Evolutionary conservation across 1,140 invertebrate species (phyloP), one percentile per base, ranked within the genome.

Genomic region (Limonius californicus): DNA sequence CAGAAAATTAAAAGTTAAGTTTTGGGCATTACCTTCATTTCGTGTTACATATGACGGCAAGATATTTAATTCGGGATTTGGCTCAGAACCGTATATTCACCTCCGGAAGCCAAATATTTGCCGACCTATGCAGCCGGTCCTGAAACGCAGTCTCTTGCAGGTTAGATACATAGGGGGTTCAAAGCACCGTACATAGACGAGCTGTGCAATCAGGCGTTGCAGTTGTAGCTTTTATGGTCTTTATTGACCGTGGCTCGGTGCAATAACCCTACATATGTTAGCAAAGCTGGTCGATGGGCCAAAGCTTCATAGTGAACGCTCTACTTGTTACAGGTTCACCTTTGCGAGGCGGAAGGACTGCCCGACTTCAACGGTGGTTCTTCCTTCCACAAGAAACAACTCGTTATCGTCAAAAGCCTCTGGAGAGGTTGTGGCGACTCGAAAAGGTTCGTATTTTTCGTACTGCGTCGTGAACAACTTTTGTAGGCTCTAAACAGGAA

Each of bases 401-500:
- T 87, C 64, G 87, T 90, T 16, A 84, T 90, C 63, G 88, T 90
- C 1, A 87, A 89, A 71, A 88, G 87, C 53, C 76, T 91, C 21
- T 84, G 88, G 79, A 79, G 85, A 59, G 86, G 87, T 18, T 86
- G 86, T 65, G 83, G 82, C 42, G 86, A 89, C 63, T 76, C 82
- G 15, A 83, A 87, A 61, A 86, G 85, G 85, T 87, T 68, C 68
- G 53, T 30, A 50, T 50, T 7, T 45, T 45, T 45, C 27, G n/a
- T 6, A 11, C n/a, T 39, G 2, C 2, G 7, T 27, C 9, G 3
- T 4, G 9, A 27, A 27, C 23, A 27, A 27, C 3, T 27, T 27
- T 27, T 27, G 9, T 3, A 27, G 9, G 9, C 9, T 27, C 4
- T 43, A 16, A 43, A 43, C 42, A 43, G 12, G 42, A 43, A 43